Evolutionary conservation across 2,113 vertebrate genomes (phyloP), one percentile per base, ranked within the genome.

Genomic region (Petromus typicus): DNA sequence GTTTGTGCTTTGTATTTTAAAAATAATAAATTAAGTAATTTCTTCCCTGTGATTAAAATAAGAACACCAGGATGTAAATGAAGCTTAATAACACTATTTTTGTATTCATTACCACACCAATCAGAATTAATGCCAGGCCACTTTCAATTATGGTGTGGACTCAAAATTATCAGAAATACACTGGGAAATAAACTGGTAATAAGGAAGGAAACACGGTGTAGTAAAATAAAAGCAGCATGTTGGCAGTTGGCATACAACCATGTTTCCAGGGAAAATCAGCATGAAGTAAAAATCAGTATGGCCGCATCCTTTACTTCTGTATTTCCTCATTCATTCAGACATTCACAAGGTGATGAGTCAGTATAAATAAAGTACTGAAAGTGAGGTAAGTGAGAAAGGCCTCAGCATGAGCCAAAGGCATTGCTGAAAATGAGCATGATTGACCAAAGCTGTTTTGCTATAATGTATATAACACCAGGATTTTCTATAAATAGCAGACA

Each of bases 1-100:
- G 25, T 1, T 66, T 95, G 83, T 93, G 57, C 40, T 71, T 95
- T 95, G 89, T 57, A 61, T 89, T 86, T 59, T 64, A 97, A 67
- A 45, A 95, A 73, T 66, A 63, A 63, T 25, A 20, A 86, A 59
- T 75, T 59, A 95, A 73, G 48, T 2, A 0, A n/a, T 22, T 56
- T 22, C 76, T 10, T 90, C 91, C 88, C 84, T 30, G 1, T 23
- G 23, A 66, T 0, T 5, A 27, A 59, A 18, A 84, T 71, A 90
- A 86, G 94, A 78, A 64, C 4, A 90, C 3, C 86, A 75, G 81
- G 82, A 87, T 73, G 27, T 79, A 88, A 96, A 91, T 73, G 23
- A 51, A 85, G 40, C 30, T 67, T 84, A 87, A 30, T 61, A 87
- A 75, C 5, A 59, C 30, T 37, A 18, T 76, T 40, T 75, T 25